Base-by-base conservation (phyloP, 2,888 invertebrate genomes). In the Meghimatium bilineatum region DNA sequence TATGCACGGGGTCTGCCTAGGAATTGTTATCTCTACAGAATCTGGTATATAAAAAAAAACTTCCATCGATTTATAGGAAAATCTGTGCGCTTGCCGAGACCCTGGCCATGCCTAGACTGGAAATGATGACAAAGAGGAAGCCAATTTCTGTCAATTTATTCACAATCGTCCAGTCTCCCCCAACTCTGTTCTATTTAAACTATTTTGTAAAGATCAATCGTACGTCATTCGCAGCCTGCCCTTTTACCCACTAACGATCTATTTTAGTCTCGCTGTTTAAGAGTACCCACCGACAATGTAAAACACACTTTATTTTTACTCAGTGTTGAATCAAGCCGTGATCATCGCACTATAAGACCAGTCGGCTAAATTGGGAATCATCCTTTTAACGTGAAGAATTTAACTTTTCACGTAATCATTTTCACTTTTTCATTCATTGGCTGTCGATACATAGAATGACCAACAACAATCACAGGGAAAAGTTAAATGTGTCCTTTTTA, bases 81-180 rank as follows among this genome's bases (percentile, higher is more conserved):
- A 72, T 29, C 49, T 44, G 14, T 49, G 29, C 44, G 29, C 49
- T 29, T 2, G 29, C 72, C n/a, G 49, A 49, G 49, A 49, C n/a
- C 49, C 44, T 44, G 12, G 44, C 44, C 10, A 29, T 1, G 17
- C 44, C 29, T 14, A 17, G 52, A 17, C 74, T 52, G 29, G 32
- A 52, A 34, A 32, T 17, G 74, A 32, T 17, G 17, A 52, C 23
- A 52, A 74, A 52, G 74, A 52, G 52, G 52, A 44, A 32, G 52
- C 74, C 74, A 52, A 74, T 74, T 56, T 74, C 74, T 26, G 72
- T 6, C 72, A 72, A 72, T 72, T 72, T 49, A 44, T 52, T 17
- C 32, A 32, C 74, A 74, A 74, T 74, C 74, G 52, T 17, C 74
- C 20, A 0, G 52, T 5, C 44, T 52, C 20, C 32, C 29, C 74